phyloP scores from a whole-genome alignment of 2,113 vertebrate genomes.

The Grammomys surdaster region DNA sequence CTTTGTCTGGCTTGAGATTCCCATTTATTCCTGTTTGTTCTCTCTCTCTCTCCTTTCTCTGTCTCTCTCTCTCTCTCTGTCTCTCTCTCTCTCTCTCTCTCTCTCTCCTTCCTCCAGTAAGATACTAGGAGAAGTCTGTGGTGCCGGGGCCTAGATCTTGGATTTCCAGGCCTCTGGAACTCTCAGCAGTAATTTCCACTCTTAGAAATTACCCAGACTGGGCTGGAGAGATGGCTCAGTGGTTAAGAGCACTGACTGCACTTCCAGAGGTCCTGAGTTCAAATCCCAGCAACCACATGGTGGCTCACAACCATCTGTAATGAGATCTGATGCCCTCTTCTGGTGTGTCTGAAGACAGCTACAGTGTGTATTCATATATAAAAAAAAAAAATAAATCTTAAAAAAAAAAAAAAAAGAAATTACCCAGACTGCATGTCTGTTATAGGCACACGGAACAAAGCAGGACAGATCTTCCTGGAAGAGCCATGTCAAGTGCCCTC shows the following conservation, averaged over 20 bases:
- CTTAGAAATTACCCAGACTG: no score
- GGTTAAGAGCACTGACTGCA: no score
- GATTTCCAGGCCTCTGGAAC: neutral
- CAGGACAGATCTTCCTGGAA: neutral
- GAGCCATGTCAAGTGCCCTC: neutral
- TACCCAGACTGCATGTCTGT: neutral
- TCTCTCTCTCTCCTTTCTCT: neutral
- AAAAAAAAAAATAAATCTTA: no score
- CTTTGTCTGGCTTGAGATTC: neutral
- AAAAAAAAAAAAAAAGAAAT: no score
- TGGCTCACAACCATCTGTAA: no score
- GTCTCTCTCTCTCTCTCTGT: neutral
- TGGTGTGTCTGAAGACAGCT: no score
- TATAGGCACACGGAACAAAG: neutral
- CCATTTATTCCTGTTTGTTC: neutral
- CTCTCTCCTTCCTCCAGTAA: neutral
- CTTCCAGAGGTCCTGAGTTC: no score
- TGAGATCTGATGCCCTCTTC: no score
- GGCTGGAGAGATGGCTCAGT: no score
- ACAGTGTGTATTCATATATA: no score
- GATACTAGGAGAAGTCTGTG: neutral
- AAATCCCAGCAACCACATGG: no score
- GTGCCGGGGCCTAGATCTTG: neutral
- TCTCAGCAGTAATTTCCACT: neutral
- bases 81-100: no score